Base-by-base conservation (phyloP, 1,140 invertebrate genomes). In the Bradysia coprophila region DNA sequence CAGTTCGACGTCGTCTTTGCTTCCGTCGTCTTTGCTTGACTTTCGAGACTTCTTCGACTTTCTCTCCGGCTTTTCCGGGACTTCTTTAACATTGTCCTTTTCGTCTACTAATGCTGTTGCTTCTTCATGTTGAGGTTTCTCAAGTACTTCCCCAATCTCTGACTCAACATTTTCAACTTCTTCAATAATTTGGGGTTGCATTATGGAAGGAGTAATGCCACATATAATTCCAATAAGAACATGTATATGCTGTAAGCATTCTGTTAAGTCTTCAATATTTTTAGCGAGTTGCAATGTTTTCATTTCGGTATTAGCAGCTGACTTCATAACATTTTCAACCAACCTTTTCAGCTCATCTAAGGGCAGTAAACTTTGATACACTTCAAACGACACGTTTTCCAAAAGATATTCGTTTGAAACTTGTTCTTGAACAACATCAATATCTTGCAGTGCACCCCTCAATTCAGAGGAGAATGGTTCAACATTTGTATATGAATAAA, bases 21-120 rank as follows among this genome's bases (percentile, higher is more conserved):
- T n/a, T n/a, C n/a, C n/a, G n/a, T n/a, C n/a, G n/a, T n/a, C n/a
- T n/a, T n/a, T n/a, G n/a, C n/a, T n/a, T n/a, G n/a, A n/a, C n/a
- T n/a, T n/a, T n/a, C n/a, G n/a, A n/a, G n/a, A n/a, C n/a, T n/a
- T n/a, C n/a, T n/a, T n/a, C n/a, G n/a, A n/a, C n/a, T n/a, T 48
- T 45, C 20, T 45, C 18, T 9, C 24, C 11, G 4, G 20, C 37
- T 43, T 28, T 8, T 47, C n/a, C 9, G 46, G 40, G 16, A 44
- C 18, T 24, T 44, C 39, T 19, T 43, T 44, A 20, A 42, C 18
- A 23, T 34, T 42, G 44, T 41, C 40, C 15, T 22, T 18, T 13
- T 46, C 22, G 13, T 47, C 23, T 4, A 45, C 43, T 2, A 43
- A 20, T n/a, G 19, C n/a, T 13, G 37, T 43, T 1, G 32, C 45